Base-by-base conservation (phyloP, 53 echinoderm and acorn worm species). In the Paracentrotus lividus region DNA sequence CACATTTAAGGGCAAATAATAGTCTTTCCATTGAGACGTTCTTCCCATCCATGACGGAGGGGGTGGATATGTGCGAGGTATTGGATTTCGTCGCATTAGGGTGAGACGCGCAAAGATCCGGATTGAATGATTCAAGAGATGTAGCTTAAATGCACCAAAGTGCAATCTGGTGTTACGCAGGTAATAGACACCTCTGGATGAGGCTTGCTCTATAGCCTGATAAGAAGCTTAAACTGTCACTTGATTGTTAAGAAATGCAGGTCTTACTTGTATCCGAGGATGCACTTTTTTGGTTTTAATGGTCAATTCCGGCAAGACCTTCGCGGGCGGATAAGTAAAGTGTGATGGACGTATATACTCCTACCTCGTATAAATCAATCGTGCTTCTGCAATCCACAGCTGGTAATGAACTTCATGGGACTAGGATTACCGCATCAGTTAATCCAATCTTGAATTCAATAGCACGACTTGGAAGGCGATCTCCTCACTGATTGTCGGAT, bases 101-200 rank as follows among this genome's bases (percentile, higher is more conserved):
- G 53, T 56, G 54, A 86, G 86, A 55, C 47, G 56, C 34, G 14
- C 56, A 23, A 56, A 56, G 86, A 86, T 86, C 86, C 54, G 86
- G 53, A 56, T 56, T 55, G 86, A 86, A 86, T 86, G 86, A 56
- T 86, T 86, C 86, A 56, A 86, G 86, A 86, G 56, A 55, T 33
- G 86, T 55, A 45, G 86, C 86, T 56, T 36, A 56, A 86, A 86
- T 86, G 86, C 86, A 86, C 55, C 38, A 53, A 86, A 86, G 86
- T 86, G 86, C 86, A 86, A 86, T 86, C 56, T 33, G 53, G 86
- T 56, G 86, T 55, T 86, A 86, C 57, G 36, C 33, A 56, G 86
- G 86, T 55, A 86, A 86, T 86, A 53, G 56, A 86, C 86, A 86
- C 86, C 86, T 8, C 18, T 36, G 86, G 81, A 81, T 81, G 56